Conservation (phyloP, 2,113 vertebrate genomes). For the Bubalus kerabau region DNA sequence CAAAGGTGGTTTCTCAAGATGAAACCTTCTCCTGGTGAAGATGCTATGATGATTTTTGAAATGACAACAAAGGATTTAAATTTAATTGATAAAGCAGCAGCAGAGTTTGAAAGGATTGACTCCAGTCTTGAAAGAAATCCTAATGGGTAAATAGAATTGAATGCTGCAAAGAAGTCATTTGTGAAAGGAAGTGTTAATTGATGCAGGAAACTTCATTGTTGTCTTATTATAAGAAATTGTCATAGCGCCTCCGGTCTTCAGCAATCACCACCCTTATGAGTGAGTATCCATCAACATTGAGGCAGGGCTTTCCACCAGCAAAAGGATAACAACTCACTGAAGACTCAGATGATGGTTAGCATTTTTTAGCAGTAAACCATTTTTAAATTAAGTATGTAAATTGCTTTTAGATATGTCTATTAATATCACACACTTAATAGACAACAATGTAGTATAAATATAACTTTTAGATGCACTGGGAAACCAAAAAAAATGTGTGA, state of each 20-base stretch:
- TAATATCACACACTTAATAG: not conserved
- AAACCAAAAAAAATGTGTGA: not conserved
- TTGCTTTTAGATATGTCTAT: not conserved
- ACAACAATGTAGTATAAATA: not conserved
- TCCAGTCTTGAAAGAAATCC: not conserved
- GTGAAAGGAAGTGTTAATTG: not conserved
- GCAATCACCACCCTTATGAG: not conserved
- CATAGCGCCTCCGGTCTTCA: not conserved
- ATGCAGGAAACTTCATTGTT: not conserved
- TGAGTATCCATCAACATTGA: not conserved
- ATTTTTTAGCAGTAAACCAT: not conserved
- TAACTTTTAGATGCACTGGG: not conserved
- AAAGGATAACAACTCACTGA: not conserved
- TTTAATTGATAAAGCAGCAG: not conserved
- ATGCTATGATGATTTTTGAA: not conserved
- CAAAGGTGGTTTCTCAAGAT: not conserved
- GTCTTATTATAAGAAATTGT: not conserved
- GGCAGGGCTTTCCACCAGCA: not conserved
- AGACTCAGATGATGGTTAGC: not conserved
- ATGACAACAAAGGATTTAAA: not conserved
- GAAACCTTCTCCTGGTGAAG: not conserved
- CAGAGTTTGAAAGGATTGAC: not conserved
- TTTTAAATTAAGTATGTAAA: not conserved
- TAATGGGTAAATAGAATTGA: not conserved
- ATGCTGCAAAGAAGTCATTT: not conserved